These are phyloP conservation scores for Pyxicephalus adspersus DNA, from an alignment of 2,113 vertebrate genomes.

Conservation along the genomic window DNA sequence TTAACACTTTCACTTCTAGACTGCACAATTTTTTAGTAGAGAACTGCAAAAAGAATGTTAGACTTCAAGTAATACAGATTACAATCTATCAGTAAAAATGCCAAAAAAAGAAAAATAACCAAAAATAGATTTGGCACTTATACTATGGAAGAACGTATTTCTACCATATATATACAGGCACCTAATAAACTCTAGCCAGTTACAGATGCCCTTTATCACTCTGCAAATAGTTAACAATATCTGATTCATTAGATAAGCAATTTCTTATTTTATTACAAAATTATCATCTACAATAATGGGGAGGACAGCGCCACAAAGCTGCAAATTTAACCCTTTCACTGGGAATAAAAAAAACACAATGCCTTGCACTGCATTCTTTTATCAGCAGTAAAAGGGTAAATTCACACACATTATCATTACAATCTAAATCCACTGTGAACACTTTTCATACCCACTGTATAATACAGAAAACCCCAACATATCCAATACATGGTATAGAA, in stretches of 20 bases:
- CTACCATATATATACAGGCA: constrained; percentile 36
- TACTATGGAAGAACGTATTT: constrained; percentile 31
- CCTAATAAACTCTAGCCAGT: neutral
- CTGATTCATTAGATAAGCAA: neutral
- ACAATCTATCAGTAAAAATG: too few species aligned
- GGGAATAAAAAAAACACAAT: neutral
- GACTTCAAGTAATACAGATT: too few species aligned
- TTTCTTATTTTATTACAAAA: constrained; percentile 39
- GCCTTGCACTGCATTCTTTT: neutral
- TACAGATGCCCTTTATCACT: constrained; percentile 16
- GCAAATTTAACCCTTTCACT: constrained; percentile 17
- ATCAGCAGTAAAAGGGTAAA: constrained; percentile 21
- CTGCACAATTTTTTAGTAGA: neutral
- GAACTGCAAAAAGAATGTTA: too few species aligned
- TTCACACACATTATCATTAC: constrained; percentile 12
- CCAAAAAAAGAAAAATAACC: neutral
- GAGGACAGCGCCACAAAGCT: neutral
- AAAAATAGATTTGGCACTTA: constrained; percentile 16
- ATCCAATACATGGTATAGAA: constrained; percentile 12
- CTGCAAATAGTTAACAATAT: constrained; percentile 4
- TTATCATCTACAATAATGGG: constrained; percentile 5
- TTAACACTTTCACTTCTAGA: neutral
- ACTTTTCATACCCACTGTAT: constrained; percentile 2
- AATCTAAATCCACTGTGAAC: constrained; percentile 14
- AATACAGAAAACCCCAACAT: constrained; percentile 6